Conservation (phyloP, 2,888 invertebrate species). For the Lithophane leautieri region DNA sequence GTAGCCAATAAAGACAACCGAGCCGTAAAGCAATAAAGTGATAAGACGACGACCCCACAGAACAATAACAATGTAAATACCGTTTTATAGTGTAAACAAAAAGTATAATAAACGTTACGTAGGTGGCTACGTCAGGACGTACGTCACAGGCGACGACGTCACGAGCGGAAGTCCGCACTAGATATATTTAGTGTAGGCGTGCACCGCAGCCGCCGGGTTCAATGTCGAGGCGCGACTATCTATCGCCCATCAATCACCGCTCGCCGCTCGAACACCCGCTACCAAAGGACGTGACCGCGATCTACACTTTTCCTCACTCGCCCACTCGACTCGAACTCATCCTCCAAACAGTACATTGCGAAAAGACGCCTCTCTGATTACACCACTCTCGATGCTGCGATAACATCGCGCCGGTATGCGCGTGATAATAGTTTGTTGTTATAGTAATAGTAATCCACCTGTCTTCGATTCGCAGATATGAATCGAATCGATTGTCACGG, state of each 20-base stretch:
- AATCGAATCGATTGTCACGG: slow-evolving; percentile 80
- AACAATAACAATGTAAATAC: slow-evolving; percentile 88
- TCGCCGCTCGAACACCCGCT: slow-evolving; percentile 59
- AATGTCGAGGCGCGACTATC: slow-evolving; percentile 87
- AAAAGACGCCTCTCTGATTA: slow-evolving; percentile 46
- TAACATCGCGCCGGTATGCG: slow-evolving; percentile 66
- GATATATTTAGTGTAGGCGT: slow-evolving; percentile 84
- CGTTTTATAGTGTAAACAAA: slow-evolving; percentile 89
- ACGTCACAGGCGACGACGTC: slow-evolving; percentile 87
- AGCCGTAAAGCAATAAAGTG: slow-evolving; percentile 85
- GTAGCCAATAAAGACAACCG: slow-evolving; percentile 76
- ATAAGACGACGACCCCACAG: slow-evolving; percentile 86
- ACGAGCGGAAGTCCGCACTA: slow-evolving; percentile 87
- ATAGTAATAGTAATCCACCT: slow-evolving; percentile 75
- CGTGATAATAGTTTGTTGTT: slow-evolving; percentile 74
- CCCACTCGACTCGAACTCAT: slow-evolving; percentile 67
- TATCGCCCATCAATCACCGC: slow-evolving; percentile 89
- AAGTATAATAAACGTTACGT: slow-evolving; percentile 86
- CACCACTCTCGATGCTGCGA: slow-evolving; percentile 53
- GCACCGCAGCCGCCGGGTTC: slow-evolving; percentile 81
- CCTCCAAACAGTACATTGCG: slow-evolving; percentile 28
- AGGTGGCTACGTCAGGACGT: slow-evolving; percentile 69
- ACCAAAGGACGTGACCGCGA: slow-evolving; percentile 62
- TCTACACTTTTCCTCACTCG: slow-evolving; percentile 51
- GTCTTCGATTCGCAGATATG: slow-evolving; percentile 75